These are phyloP conservation scores for Vespertilio murinus DNA, from an alignment of 2,797 vertebrate genomes.

Conservation along the genomic window DNA sequence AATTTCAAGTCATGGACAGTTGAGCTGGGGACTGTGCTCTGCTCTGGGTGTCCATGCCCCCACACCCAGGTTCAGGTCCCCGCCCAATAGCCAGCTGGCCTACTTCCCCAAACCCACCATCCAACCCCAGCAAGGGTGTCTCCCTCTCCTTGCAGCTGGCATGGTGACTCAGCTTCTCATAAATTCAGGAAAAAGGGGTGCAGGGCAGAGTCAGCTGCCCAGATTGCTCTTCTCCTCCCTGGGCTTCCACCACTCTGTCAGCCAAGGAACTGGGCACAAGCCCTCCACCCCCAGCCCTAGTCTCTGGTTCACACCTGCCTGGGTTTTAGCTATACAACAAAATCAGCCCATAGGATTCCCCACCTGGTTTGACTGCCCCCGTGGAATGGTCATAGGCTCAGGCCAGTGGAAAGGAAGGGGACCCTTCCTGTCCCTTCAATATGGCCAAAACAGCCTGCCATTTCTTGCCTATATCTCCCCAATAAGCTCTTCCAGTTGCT, in stretches of 20 bases:
- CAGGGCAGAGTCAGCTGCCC: conserved; percentile 35
- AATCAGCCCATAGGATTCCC: background rate
- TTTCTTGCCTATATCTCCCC: background rate
- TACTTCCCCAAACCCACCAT: conserved; percentile 23
- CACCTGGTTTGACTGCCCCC: background rate
- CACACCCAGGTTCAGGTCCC: background rate
- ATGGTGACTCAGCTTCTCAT: conserved; percentile 68
- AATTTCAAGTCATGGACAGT: background rate
- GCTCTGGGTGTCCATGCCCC: background rate
- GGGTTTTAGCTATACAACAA: background rate
- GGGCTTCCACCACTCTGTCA: background rate
- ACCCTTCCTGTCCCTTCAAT: background rate
- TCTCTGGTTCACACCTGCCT: background rate
- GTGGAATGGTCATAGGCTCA: background rate
- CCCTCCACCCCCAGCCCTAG: background rate
- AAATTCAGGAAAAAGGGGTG: conserved; percentile 56
- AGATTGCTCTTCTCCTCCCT: background rate
- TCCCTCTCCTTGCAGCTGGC: conserved; percentile 60
- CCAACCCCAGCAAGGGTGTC: background rate
- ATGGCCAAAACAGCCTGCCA: background rate
- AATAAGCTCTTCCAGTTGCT: background rate
- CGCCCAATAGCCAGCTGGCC: background rate
- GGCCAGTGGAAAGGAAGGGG: background rate
- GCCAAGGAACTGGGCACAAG: background rate
- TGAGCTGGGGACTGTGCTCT: background rate